These are phyloP conservation scores for Coleophora deauratella DNA, from an alignment of 2,888 invertebrate genomes.

Conservation along the genomic window DNA sequence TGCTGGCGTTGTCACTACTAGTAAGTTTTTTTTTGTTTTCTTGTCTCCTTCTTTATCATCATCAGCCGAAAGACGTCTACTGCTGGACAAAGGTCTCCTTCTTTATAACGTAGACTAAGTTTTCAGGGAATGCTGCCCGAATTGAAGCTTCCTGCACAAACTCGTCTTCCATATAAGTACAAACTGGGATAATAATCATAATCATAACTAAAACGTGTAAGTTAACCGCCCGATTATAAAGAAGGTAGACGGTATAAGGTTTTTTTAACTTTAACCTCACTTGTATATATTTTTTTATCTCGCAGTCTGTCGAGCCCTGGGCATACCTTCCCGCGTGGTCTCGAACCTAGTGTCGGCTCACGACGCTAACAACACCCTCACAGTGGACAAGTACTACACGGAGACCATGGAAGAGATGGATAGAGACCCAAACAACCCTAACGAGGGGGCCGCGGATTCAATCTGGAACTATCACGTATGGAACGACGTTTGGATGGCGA, in stretches of 20 bases:
- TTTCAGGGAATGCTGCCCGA: too few species aligned
- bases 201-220: too few species aligned
- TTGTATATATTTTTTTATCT: too few species aligned
- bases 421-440: slow-evolving; percentile 78
- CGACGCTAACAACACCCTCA: slow-evolving; percentile 84
- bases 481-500: slow-evolving; percentile 91
- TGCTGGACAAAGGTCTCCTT: too few species aligned
- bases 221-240: too few species aligned
- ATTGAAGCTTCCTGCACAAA: too few species aligned
- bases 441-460: slow-evolving; percentile 76
- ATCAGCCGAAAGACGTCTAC: too few species aligned
- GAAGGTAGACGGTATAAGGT: too few species aligned
- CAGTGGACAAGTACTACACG: slow-evolving; percentile 85
- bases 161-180: too few species aligned
- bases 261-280: too few species aligned
- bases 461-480: slow-evolving; percentile 94
- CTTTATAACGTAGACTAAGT: too few species aligned
- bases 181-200: too few species aligned
- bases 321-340: slow-evolving; percentile 86
- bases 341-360: slow-evolving; percentile 90
- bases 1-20: slow-evolving; percentile 85
- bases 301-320: slow-evolving; percentile 84
- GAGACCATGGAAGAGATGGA: slow-evolving; percentile 77
- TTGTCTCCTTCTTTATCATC: background rate
- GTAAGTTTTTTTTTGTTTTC: slow-evolving; percentile 39